Percentiles rank a stretch among this genome's conserved stretches.
These are phyloP conservation scores for Romanogobio albipinnatus DNA, from an alignment of 2,113 vertebrate species.

Conservation along the genomic window DNA sequence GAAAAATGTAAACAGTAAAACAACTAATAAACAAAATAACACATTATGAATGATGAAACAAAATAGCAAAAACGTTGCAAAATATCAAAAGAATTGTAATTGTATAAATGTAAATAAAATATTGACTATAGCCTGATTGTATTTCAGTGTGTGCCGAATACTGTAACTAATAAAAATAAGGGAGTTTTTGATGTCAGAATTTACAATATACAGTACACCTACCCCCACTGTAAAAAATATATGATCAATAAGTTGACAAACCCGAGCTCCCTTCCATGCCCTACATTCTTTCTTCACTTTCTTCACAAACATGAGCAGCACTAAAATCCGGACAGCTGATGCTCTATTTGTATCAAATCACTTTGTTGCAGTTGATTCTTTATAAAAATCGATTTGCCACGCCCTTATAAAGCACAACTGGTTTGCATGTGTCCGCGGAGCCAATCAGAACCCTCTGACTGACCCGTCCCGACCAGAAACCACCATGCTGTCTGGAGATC, in stretches of 20 bases:
- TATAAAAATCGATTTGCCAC: constrained; percentile 20
- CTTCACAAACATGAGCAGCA: background rate
- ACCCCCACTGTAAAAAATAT: no score
- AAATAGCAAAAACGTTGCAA: background rate
- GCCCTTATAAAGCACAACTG: constrained; percentile 27
- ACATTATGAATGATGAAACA: background rate
- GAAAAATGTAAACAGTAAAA: background rate
- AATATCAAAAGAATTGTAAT: background rate
- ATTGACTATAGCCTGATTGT: no score
- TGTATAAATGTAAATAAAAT: background rate
- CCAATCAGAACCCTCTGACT: constrained; percentile 30
- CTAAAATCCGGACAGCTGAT: constrained; percentile 1
- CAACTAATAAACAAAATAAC: background rate
- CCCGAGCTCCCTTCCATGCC: background rate
- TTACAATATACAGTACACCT: no score
- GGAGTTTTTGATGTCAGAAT: no score
- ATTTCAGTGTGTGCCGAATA: no score
- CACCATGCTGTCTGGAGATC: background rate
- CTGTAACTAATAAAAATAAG: no score
- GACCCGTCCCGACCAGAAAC: constrained; percentile 11
- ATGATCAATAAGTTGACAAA: no score
- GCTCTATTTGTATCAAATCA: constrained; percentile 12
- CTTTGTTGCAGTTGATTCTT: constrained; percentile 10
- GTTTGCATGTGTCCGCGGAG: background rate
- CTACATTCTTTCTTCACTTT: background rate